These are phyloP conservation scores for Papilio elwesi DNA, from an alignment of 2,888 invertebrate species.

Conservation along the genomic window DNA sequence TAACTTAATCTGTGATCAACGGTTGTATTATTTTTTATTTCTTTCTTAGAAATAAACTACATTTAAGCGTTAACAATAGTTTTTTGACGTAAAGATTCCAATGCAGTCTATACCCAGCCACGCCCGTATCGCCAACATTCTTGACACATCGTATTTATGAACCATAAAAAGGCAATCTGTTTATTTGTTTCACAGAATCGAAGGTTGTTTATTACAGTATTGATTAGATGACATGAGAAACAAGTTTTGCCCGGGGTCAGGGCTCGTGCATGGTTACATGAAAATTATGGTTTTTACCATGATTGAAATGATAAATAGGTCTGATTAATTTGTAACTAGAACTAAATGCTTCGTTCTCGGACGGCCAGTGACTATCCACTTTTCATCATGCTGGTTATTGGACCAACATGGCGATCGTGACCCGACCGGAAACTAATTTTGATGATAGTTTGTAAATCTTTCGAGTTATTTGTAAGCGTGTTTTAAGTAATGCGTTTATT, in stretches of 20 bases:
- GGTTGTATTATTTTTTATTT: too few species aligned
- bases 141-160: background rate
- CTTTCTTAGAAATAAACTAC: too few species aligned
- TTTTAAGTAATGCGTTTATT: too few species aligned
- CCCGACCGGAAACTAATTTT: too few species aligned
- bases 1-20: too few species aligned
- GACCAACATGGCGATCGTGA: too few species aligned
- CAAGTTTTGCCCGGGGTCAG: conserved; percentile 1
- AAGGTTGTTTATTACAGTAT: background rate
- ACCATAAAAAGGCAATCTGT: conserved; percentile 1
- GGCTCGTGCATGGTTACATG: background rate
- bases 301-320: background rate
- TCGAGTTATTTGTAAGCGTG: too few species aligned
- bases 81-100: background rate
- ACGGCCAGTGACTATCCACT: too few species aligned
- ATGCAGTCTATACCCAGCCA: background rate
- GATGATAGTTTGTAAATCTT: too few species aligned
- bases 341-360: too few species aligned
- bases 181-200: conserved; percentile 2
- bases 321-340: background rate
- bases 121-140: background rate
- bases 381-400: too few species aligned
- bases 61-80: too few species aligned
- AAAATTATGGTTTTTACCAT: background rate
- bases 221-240: background rate